Evolutionary conservation across 2,888 invertebrate genomes (phyloP).

Genomic region (Scaptomyza flava): DNA sequence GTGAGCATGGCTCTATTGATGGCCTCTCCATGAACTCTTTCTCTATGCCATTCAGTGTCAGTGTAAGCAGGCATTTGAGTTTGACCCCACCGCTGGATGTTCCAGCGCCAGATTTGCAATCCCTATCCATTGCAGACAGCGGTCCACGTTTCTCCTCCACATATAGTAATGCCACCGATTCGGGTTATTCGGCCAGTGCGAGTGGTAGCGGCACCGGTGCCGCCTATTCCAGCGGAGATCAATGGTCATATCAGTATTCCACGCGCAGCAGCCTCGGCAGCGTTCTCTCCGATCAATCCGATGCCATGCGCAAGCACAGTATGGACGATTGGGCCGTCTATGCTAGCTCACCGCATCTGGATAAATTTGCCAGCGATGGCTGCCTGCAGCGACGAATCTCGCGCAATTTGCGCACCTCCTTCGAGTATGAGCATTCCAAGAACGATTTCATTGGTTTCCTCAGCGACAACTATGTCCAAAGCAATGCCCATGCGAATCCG

Average conservation of each 20-base stretch:
- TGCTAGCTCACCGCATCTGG: conserved; percentile 66
- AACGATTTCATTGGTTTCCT: conserved; percentile 84
- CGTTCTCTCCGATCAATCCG: conserved; percentile 82
- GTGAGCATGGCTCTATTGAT: conserved; percentile 83
- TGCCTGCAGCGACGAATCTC: conserved; percentile 87
- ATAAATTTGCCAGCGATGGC: conserved; percentile 85
- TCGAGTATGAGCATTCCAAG: conserved; percentile 83
- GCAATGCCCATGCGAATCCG: conserved; percentile 10
- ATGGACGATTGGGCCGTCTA: conserved; percentile 82
- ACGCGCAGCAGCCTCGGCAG: conserved; percentile 84
- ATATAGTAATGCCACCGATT: conserved; percentile 82
- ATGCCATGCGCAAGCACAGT: conserved; percentile 81
- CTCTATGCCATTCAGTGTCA: conserved; percentile 81
- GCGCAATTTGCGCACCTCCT: conserved; percentile 86
- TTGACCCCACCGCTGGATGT: conserved; percentile 82
- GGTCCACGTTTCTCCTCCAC: conserved; percentile 79
- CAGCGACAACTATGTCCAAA: conserved; percentile 74
- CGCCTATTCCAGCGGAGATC: conserved; percentile 78
- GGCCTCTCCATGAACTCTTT: conserved; percentile 83
- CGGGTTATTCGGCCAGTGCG: conserved; percentile 83
- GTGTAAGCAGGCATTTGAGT: conserved; percentile 77
- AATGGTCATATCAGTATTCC: conserved; percentile 84
- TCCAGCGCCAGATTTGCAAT: conserved; percentile 70
- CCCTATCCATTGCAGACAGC: conserved; percentile 69
- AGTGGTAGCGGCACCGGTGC: conserved; percentile 61